A percentile compares a stretch with the other conserved stretches of the same genome.
Conservation (phyloP, 2,888 invertebrate species). For the Eilema sororculum region DNA sequence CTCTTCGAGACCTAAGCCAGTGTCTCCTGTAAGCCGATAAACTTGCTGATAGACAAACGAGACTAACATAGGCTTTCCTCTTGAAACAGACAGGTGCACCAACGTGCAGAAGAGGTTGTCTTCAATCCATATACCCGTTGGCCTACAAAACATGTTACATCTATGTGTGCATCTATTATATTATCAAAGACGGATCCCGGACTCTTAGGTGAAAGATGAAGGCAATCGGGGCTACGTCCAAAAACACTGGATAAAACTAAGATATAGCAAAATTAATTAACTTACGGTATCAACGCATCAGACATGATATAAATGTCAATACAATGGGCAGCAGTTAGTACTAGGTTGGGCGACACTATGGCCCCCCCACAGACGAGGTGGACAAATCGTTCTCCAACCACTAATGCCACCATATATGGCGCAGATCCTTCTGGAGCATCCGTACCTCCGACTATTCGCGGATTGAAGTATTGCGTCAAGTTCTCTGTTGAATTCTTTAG, state of each 20-base stretch:
- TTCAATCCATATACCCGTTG: too few species aligned
- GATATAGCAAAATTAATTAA: background rate
- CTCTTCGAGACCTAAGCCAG: too few species aligned
- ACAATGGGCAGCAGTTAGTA: conserved; percentile 54
- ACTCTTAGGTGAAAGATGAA: too few species aligned
- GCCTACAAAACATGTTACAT: too few species aligned
- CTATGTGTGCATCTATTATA: too few species aligned
- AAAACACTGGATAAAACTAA: background rate
- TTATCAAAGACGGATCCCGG: too few species aligned
- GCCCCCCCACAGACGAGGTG: conserved; percentile 48
- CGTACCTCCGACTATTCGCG: conserved; percentile 48
- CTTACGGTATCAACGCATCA: background rate
- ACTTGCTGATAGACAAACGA: too few species aligned
- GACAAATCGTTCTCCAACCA: conserved; percentile 19
- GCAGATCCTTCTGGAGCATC: conserved; percentile 41
- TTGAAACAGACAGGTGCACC: too few species aligned
- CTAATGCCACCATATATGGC: conserved; percentile 48
- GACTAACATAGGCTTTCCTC: too few species aligned
- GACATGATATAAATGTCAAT: conserved; percentile 26
- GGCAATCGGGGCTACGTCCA: too few species aligned
- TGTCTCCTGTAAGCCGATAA: too few species aligned
- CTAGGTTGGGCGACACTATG: conserved; percentile 29
- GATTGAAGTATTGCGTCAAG: background rate
- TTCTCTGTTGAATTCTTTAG: background rate
- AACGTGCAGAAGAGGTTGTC: too few species aligned